Evolutionary conservation across 2,113 vertebrate species (phyloP), one percentile per base, ranked within the genome.

Genomic region (Macrotis lagotis): DNA sequence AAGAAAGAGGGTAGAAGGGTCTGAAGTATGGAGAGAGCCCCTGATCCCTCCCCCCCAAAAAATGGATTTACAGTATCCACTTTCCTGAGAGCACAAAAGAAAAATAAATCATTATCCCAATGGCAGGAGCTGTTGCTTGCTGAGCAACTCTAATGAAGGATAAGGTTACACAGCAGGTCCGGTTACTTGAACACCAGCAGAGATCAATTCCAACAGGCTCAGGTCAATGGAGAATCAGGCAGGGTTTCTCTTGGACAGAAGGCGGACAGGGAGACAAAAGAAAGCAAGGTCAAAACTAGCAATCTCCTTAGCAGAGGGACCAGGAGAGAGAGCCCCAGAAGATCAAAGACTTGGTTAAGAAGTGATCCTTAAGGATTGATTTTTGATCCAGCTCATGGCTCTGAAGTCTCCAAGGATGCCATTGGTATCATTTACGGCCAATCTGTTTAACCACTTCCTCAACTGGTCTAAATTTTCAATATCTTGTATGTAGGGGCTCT

Each of bases 41-140:
- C 95, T 97, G 97, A 98, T 97, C 91, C 96, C 97, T 44, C 66
- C 66, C 37, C 31, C 97, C 98, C 96, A 94, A 96, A 66, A 94
- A 90, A 97, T 94, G 96, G 93, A 96, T 93, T 90, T 94, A 53
- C 93, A 97, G 95, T 98, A 97, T 98, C 97, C 96, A 94, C 96
- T 98, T 98, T 98, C 98, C 97, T 92, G 48, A 97, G 97, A 94
- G 94, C 91, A 98, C 93, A 95, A 97, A 98, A 98, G 98, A 95
- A 98, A 99, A 98, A 98, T 98, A 98, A 98, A 98, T 98, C 97
- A 95, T 95, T 24, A 52, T 74, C 91, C 97, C 97, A 97, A 2
- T 94, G 97, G 95, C 49, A 95, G 91, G 96, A 97, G 95, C 3
- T 25, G 97, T 95, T 96, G 95, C 94, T 97, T 94, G 50, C 31